Conservation (phyloP, 2,888 invertebrate species). For the Biston stratarius region DNA sequence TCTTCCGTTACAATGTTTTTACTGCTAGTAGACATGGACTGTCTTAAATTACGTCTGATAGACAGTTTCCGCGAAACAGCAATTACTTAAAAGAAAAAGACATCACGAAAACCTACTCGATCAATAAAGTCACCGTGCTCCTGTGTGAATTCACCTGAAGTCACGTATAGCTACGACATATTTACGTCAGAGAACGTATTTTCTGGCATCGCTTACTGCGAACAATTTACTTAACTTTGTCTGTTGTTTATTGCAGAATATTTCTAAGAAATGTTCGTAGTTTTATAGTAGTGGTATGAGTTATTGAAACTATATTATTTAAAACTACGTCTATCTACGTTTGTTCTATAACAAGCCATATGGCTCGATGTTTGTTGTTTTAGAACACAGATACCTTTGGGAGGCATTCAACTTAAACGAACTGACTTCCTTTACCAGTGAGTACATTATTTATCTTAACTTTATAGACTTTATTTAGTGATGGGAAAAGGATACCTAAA, state of each 20-base stretch:
- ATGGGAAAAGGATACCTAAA: too few species aligned
- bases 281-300: neutral
- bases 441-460: too few species aligned
- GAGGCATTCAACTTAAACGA: too few species aligned
- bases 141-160: neutral
- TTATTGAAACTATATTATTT: neutral
- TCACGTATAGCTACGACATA: neutral
- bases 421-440: too few species aligned
- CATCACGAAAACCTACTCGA: neutral
- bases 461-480: too few species aligned
- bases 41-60: neutral
- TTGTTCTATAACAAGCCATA: too few species aligned
- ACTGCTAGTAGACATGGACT: neutral
- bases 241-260: slow-evolving; percentile 10
- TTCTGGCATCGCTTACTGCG: slow-evolving; percentile 1
- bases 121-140: slow-evolving; percentile 4
- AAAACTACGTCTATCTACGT: too few species aligned
- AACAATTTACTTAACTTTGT: slow-evolving; percentile 3
- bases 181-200: slow-evolving; percentile 8
- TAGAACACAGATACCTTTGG: too few species aligned
- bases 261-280: neutral
- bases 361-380: too few species aligned
- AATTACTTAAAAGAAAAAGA: slow-evolving; percentile 7
- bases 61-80: neutral
- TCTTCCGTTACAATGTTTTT: neutral